Conservation (phyloP, 2,888 invertebrate species). For the Ophioninae sp. region DNA sequence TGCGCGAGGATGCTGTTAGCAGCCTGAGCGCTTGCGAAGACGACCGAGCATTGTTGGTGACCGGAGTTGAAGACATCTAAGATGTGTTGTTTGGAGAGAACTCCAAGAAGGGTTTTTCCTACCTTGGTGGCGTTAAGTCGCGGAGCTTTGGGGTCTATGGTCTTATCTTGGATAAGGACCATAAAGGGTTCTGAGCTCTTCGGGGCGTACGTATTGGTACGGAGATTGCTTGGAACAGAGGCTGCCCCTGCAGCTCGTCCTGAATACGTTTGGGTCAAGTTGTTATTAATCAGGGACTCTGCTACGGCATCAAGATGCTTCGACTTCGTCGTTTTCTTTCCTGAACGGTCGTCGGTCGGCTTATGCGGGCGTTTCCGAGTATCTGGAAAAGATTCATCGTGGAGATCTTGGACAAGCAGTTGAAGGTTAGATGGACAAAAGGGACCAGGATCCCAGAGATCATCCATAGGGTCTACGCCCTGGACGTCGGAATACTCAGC, state of each 20-base stretch:
- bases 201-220: background rate
- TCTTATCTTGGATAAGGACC: background rate
- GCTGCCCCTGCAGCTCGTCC: background rate
- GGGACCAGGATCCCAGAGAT: too few species aligned
- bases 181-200: slow-evolving; percentile 1
- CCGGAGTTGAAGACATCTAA: background rate
- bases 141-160: background rate
- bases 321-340: too few species aligned
- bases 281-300: background rate
- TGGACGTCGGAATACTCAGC: background rate
- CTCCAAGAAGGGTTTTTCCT: background rate
- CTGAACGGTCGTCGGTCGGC: background rate
- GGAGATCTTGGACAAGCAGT: background rate
- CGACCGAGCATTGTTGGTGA: slow-evolving; percentile 17
- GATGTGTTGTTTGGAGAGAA: background rate
- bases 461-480: background rate
- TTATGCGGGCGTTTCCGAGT: slow-evolving; percentile 6
- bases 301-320: background rate
- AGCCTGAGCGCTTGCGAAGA: background rate
- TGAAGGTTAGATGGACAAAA: background rate
- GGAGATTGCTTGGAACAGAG: background rate
- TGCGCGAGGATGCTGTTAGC: slow-evolving; percentile 12
- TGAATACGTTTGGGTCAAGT: background rate
- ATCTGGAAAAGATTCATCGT: slow-evolving; percentile 5
- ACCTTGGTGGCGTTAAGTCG: background rate